Base-by-base conservation (phyloP, 2,888 invertebrate genomes). In the Chrysodeixis includens region DNA sequence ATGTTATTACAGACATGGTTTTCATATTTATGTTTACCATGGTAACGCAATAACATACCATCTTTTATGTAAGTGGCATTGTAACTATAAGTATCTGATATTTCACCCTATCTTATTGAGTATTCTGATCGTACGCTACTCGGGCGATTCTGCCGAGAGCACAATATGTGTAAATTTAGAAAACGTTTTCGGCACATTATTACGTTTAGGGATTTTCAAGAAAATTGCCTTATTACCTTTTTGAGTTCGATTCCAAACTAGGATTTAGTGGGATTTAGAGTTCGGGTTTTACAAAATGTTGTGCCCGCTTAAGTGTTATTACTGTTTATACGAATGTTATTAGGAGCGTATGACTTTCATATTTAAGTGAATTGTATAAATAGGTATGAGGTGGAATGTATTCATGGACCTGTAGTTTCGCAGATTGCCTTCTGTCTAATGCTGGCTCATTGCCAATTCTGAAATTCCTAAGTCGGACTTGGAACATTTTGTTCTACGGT, bases 151-250 rank as follows among this genome's bases (percentile, higher is more conserved):
- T 80, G 88, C 90, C 86, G 85, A 88, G 88, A 91, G 88, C 90
- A 93, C 94, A 93, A 93, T 94, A 92, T 93, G 94, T 94, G 94
- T 93, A 94, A 94, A 93, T 94, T 93, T 93, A 91, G 90, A 91
- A 91, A 93, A 90, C 93, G 93, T 92, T 94, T 92, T 93, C 92
- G 93, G 92, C 91, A 92, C 93, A 93, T 94, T 94, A 94, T 93
- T 93, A 93, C 93, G 90, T 93, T 91, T 90, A 91, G 92, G 94
- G 93, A 94, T 94, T 94, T 93, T 93, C 89, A 91, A 93, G 93
- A 92, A 93, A 94, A 94, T 94, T 93, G 94, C 94, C 93, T 93
- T 93, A 93, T 93, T 93, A 93, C 93, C 91, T 92, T 90, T 93
- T 92, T 90, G 90, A 93, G 88, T 92, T 91, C 90, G 86, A 92